Base-by-base conservation (phyloP, 1,140 invertebrate genomes). In the Andricus grossulariae region DNA sequence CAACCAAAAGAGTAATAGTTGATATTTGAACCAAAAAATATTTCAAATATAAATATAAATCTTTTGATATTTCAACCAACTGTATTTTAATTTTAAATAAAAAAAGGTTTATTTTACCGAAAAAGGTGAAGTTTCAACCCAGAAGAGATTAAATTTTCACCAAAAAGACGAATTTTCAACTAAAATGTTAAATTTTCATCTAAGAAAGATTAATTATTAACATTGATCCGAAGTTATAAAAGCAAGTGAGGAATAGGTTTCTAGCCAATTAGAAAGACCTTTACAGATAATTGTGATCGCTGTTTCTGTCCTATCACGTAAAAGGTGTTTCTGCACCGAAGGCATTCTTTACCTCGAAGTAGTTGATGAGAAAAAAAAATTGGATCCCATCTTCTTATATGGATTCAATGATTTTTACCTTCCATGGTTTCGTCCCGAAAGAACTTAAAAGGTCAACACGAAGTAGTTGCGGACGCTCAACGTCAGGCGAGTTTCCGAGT, bases 291-390 rank as follows among this genome's bases (percentile, higher is more conserved):
- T 66, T 39, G 25, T 39, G 57, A 60, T 60, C 21, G 57, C 32
- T 60, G 21, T 66, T 39, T 32, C 57, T 66, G 57, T 66, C 57
- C 71, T 77, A 82, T 87, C 84, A 84, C 86, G 85, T 87, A 86
- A 87, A 88, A 88, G 86, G 86, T 88, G 85, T 85, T 84, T 80
- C 57, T 76, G 72, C 72, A 81, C 80, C 81, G 72, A 71, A 78
- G 76, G 78, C 82, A 77, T 80, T 87, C 85, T 86, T 80, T 86
- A 85, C 83, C 85, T 80, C 82, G 80, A 75, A 75, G 82, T 82
- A 39, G 16, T 66, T 66, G 25, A 66, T 16, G 57, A 66, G 25
- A 66, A 39, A 25, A 60, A 66, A 60, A 66, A 66, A 60, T 21
- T 25, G 19, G 21, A 60, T 12, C 54, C 54, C 13, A 19, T 19